Base-by-base conservation (phyloP, 2,888 invertebrate species). In the Phortica okadai region DNA sequence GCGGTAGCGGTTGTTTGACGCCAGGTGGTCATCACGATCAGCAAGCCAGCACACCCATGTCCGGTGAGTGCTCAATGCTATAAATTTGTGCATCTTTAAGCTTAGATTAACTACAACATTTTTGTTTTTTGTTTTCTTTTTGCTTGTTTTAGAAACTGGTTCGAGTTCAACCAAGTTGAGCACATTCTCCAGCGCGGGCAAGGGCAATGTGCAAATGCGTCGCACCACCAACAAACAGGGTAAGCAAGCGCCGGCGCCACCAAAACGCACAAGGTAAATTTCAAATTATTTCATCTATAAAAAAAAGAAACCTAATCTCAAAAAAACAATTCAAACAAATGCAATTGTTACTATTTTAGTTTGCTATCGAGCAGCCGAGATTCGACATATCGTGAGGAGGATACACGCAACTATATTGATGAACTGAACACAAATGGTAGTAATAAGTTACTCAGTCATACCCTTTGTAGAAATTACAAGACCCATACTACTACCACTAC, bases 241-340 rank as follows among this genome's bases (percentile, higher is more conserved):
- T 82, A 98, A 98, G 91, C 97, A 97, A 89, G 98, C 98, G 44
- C 99, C 99, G 66, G 96, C 97, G 25, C 98, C 98, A 78, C 98
- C 98, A 50, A 98, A 98, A 92, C 94, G 98, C 84, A 98, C 98
- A 82, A 97, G 97, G 97, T 97, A 92, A 59, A 77, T 73, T 45
- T 2, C 66, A 50, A 10, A 16, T 54, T 14, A 54, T 54, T 54
- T 56, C 56, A 62, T 6, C 0, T n/a, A 7, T n/a, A 6, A 21
- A 6, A 7, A 64, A 33, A 6, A 7, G 41, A 33, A 14, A 21
- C 21, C 25, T n/a, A 6, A 41, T 64, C 11, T 2, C 11, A 64
- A 21, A 7, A 8, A 50, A 50, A 50, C 50, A 33, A 4, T 33
- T 33, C 2, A 56, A 56, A 56, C 56, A 56, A 16, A 66, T 58